phyloP scores from a whole-genome alignment of 2,888 invertebrate species.

The Macropis europaea region DNA sequence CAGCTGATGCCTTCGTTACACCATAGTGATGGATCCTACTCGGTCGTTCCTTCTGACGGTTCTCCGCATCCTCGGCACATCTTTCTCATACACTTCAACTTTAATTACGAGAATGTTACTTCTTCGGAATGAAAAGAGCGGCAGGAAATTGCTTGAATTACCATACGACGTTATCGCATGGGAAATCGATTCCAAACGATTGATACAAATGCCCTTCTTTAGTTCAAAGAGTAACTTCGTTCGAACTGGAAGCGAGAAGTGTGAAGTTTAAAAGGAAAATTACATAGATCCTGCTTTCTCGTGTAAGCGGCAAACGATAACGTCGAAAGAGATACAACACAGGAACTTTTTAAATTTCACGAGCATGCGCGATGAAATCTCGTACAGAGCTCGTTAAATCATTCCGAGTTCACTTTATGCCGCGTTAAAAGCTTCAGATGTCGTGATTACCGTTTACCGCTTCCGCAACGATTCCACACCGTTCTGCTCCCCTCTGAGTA shows the following conservation, averaged over 20 bases:
- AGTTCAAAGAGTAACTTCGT: not conserved
- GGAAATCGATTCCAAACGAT: slow-evolving; percentile 43
- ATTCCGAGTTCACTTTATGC: slow-evolving; percentile 53
- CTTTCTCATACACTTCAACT: slow-evolving; percentile 39
- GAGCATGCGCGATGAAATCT: slow-evolving; percentile 3
- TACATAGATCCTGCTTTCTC: not conserved
- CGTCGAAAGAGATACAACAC: not conserved
- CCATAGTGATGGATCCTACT: slow-evolving; percentile 66
- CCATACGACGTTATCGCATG: slow-evolving; percentile 41
- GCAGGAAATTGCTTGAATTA: slow-evolving; percentile 39
- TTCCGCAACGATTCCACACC: slow-evolving; percentile 36
- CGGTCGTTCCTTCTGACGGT: slow-evolving; percentile 28
- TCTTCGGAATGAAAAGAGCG: not conserved
- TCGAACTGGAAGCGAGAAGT: not conserved
- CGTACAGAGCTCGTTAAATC: slow-evolving; percentile 28
- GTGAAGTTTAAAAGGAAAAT: not conserved
- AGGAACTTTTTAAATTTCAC: slow-evolving; percentile 2
- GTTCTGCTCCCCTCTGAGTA: slow-evolving; percentile 10
- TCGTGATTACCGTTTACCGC: slow-evolving; percentile 55
- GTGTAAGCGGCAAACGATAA: not conserved
- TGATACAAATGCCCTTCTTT: slow-evolving; percentile 14
- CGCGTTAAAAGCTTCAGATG: slow-evolving; percentile 55
- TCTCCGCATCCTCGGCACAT: slow-evolving; percentile 6
- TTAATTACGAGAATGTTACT: slow-evolving; percentile 62
- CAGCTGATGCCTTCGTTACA: slow-evolving; percentile 77